Conservation (phyloP, 1,140 invertebrate genomes). For the Eciton burchellii region DNA sequence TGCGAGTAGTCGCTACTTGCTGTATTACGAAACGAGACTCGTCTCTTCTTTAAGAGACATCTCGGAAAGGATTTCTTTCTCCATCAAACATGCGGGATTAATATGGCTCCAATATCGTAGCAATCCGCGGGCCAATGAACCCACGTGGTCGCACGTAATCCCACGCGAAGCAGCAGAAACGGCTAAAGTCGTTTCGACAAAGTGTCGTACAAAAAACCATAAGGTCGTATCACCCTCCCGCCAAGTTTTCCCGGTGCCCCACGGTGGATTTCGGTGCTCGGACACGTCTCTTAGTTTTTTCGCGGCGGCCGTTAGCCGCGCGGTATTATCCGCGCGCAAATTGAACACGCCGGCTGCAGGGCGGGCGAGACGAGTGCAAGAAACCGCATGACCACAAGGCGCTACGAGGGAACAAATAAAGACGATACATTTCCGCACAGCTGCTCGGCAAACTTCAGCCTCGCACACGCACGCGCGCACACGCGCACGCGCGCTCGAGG, state of each 20-base stretch:
- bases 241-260: slow-evolving; percentile 36
- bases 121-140: too few relatives aligned
- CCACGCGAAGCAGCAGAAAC: slow-evolving; percentile 2
- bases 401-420: slow-evolving; percentile 76
- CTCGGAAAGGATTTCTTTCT: background rate
- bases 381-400: slow-evolving; percentile 51
- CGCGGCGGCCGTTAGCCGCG: slow-evolving; percentile 47
- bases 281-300: slow-evolving; percentile 60
- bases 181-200: background rate
- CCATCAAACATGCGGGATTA: background rate
- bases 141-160: background rate
- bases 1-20: background rate
- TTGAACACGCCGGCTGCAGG: slow-evolving; percentile 63
- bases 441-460: slow-evolving; percentile 76
- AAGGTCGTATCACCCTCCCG: background rate
- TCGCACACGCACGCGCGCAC: slow-evolving; percentile 14
- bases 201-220: background rate
- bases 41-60: background rate
- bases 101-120: background rate
- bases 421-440: slow-evolving; percentile 78
- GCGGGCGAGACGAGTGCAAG: slow-evolving; percentile 25
- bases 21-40: background rate
- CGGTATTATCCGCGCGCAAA: slow-evolving; percentile 53
- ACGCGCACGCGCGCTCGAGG: background rate
- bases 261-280: slow-evolving; percentile 20